Conservation (phyloP, 1,140 invertebrate species). For the Philopotamus ludificatus region DNA sequence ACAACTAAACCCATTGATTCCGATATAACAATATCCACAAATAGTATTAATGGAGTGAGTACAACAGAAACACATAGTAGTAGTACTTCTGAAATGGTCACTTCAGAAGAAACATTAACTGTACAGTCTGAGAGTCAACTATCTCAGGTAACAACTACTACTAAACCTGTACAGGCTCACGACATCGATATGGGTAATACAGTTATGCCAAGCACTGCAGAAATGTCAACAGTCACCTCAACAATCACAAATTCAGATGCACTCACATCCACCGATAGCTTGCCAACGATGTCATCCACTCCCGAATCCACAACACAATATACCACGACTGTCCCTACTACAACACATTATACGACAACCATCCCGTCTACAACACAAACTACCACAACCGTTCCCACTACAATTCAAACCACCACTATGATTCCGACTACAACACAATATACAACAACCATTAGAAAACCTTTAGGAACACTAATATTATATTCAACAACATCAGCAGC, state of each 20-base stretch:
- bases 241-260: conserved; percentile 32
- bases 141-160: conserved; percentile 51
- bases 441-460: conserved; percentile 47
- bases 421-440: conserved; percentile 47
- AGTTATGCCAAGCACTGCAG: no score
- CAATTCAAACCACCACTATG: conserved; percentile 46
- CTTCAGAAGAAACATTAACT: conserved; percentile 33
- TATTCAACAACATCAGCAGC: conserved; percentile 51
- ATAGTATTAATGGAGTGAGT: conserved; percentile 38
- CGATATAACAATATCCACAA: conserved; percentile 23
- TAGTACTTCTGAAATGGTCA: conserved; percentile 21
- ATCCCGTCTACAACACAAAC: conserved; percentile 46
- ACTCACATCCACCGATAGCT: no score
- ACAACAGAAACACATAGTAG: conserved; percentile 39
- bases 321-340: conserved; percentile 40
- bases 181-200: conserved; percentile 23
- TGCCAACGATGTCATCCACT: no score
- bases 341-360: conserved; percentile 47
- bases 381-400: conserved; percentile 44
- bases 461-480: conserved; percentile 54
- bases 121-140: conserved; percentile 39
- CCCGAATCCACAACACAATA: conserved; percentile 16
- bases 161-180: conserved; percentile 54
- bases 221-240: conserved; percentile 25
- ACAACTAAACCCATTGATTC: conserved; percentile 20